Conservation (phyloP, 30 jellyfish, hydroid and myxozoan species). For the Aurelia sp. region DNA sequence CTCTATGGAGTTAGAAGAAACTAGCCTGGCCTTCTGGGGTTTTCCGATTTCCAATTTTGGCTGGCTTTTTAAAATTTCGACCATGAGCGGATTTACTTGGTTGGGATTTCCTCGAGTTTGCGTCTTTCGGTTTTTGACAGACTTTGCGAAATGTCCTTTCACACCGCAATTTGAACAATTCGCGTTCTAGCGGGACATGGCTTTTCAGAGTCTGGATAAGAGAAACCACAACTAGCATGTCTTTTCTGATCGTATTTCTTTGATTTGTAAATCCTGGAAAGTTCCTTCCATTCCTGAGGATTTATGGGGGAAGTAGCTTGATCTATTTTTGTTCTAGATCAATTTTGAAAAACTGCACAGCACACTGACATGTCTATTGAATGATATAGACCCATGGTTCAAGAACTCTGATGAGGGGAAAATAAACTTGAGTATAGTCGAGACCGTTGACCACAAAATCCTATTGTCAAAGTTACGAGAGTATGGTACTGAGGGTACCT, state of each 20-base stretch:
- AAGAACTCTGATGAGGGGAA: too few relatives aligned
- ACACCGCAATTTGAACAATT: conserved; percentile 38
- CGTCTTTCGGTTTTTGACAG: conserved; percentile 6
- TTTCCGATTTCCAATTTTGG: background rate
- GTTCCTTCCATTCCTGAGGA: conserved; percentile 48
- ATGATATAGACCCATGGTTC: too few relatives aligned
- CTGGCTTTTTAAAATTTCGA: background rate
- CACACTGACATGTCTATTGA: too few relatives aligned
- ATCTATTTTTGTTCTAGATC: too few relatives aligned
- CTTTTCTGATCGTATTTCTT: conserved; percentile 22
- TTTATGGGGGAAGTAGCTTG: conserved; percentile 34
- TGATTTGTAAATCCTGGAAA: conserved; percentile 18
- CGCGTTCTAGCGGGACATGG: conserved; percentile 52
- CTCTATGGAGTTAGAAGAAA: background rate
- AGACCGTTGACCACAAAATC: too few relatives aligned
- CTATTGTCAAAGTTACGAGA: too few relatives aligned
- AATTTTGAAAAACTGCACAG: too few relatives aligned
- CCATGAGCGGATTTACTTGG: background rate
- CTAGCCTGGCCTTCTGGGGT: background rate
- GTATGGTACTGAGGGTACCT: too few relatives aligned
- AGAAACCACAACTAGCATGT: conserved; percentile 33
- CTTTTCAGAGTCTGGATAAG: conserved; percentile 8
- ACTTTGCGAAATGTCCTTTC: conserved; percentile 58
- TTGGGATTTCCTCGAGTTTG: background rate
- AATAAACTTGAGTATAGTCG: too few relatives aligned